Evolutionary conservation across 2,113 vertebrate species (phyloP), one percentile per base, ranked within the genome.

Genomic region (Cairina moschata): DNA sequence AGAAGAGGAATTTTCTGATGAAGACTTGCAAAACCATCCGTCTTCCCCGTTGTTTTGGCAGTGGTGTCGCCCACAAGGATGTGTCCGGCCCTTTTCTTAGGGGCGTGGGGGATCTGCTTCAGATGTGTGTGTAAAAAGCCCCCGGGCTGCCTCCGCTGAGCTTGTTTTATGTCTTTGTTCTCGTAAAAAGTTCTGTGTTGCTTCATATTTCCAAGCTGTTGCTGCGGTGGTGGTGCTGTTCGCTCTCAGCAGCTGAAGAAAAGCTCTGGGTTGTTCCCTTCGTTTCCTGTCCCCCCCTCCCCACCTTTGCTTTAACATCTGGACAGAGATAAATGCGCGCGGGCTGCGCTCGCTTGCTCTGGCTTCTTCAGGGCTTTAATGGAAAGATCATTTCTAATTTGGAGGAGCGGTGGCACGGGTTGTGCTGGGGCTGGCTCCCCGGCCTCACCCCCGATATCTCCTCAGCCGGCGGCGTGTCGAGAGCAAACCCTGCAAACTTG

Each of bases 401-500:
- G 69, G 81, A 69, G 62, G 83, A 94, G 46, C 9, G 0, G 60
- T 69, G 83, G 83, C 67, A 59, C 0, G 1, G 81, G 21, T 79
- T 88, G 90, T 59, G 44, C 44, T 2, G 28, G 88, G 71, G 80
- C 78, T 93, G 3, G 3, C 58, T 95, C 48, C 78, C 18, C 72
- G 92, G 83, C 90, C 86, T 88, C 83, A n/a, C 32, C 25, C 38
- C 68, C 28, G 48, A 65, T 65, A 76, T 94, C 83, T 96, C 67
- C n/a, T 55, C 83, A 94, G 83, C 71, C 83, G 78, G 77, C 34
- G 4, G 86, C 6, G 17, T 34, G 8, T 93, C 88, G 88, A 94
- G 88, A 92, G 25, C 88, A 93, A 85, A 69, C 88, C 93, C 92
- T 48, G 83, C 91, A 81, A 81, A 97, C 92, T 96, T 97, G 98